These are phyloP conservation scores for Coecobrya sp. DNA, from an alignment of 2,888 invertebrate species.

Conservation along the genomic window DNA sequence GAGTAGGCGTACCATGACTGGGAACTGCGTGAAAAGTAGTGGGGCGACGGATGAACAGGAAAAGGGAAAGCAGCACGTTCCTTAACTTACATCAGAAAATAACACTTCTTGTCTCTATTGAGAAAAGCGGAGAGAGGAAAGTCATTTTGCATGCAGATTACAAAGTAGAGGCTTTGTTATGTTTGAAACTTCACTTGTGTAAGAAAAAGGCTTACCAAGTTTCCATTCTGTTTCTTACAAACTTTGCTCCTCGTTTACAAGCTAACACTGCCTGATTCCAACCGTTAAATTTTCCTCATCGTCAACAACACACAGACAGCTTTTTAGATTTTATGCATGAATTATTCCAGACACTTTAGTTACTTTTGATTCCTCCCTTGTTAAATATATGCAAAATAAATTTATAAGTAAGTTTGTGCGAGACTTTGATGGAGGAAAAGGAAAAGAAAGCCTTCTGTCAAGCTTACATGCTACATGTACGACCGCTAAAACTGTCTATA, in stretches of 20 bases:
- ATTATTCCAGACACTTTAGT: conserved; percentile 67
- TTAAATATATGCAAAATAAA: conserved; percentile 49
- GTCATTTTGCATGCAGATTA: conserved; percentile 83
- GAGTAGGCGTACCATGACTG: conserved; percentile 35
- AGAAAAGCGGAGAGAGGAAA: conserved; percentile 50
- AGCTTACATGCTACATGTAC: too few species aligned
- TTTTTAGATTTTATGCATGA: conserved; percentile 73
- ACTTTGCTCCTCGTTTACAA: conserved; percentile 82
- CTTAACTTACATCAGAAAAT: conserved; percentile 33
- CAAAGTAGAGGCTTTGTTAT: conserved; percentile 77
- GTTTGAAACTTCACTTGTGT: conserved; percentile 73
- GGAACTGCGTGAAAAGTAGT: conserved; percentile 25
- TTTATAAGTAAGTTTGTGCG: conserved; percentile 42
- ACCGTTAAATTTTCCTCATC: conserved; percentile 61
- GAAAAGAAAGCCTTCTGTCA: not conserved
- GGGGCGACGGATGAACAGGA: conserved; percentile 36
- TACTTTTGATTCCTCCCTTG: conserved; percentile 61
- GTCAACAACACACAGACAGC: conserved; percentile 40
- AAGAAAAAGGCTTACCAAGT: conserved; percentile 72
- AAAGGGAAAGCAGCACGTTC: conserved; percentile 57
- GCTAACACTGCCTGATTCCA: conserved; percentile 77
- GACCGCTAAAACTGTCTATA: not conserved
- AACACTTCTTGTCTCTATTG: conserved; percentile 45
- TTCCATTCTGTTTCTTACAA: conserved; percentile 83
- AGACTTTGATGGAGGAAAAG: not conserved